A percentile compares a stretch with the other conserved stretches of the same genome.
These are phyloP conservation scores for Gymnocheta viridis DNA, from an alignment of 2,888 invertebrate genomes.

Conservation along the genomic window DNA sequence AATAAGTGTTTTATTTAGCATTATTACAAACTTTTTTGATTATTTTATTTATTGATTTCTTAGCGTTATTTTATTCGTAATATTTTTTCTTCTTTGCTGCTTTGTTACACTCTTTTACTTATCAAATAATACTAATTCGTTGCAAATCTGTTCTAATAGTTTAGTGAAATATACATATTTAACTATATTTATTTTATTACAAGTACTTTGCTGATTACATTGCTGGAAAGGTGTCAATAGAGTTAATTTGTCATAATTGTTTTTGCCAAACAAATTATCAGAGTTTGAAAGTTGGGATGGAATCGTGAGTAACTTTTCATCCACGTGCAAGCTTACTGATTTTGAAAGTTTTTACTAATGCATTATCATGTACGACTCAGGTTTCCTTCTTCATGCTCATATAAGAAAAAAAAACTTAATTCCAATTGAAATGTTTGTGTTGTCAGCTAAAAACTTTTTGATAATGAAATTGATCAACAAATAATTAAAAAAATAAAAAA, in stretches of 20 bases:
- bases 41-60: neutral
- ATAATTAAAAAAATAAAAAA: no score
- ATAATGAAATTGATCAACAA: no score
- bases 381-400: no score
- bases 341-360: neutral
- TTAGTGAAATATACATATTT: conserved; percentile 10
- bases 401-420: no score
- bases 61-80: neutral
- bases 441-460: no score
- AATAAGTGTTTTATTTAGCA: neutral
- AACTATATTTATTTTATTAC: neutral
- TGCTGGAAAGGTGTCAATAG: conserved; percentile 32
- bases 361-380: no score
- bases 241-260: conserved; percentile 44
- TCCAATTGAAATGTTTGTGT: no score
- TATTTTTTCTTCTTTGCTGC: neutral
- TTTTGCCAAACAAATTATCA: neutral
- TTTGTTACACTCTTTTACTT: conserved; percentile 40
- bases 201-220: neutral
- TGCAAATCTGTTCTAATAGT: conserved; percentile 7
- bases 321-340: neutral
- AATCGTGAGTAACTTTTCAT: neutral
- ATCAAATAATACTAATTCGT: conserved; percentile 38
- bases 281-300: neutral
- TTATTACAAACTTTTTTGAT: neutral